These are phyloP conservation scores for Andrena cerasifolii DNA, from an alignment of 1,140 invertebrate species.

Conservation along the genomic window DNA sequence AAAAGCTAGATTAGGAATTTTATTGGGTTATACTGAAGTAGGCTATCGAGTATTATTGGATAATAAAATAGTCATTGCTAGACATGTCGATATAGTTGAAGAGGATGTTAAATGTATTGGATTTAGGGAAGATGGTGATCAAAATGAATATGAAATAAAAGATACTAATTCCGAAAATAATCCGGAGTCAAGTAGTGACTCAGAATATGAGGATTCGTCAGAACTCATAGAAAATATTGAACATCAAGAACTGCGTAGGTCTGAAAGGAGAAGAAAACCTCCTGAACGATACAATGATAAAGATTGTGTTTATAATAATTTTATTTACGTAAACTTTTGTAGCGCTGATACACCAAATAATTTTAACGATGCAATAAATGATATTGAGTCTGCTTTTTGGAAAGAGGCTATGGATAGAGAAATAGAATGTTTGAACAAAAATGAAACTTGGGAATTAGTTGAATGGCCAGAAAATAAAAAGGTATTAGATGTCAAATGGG, in stretches of 20 bases:
- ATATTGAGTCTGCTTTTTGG: not conserved
- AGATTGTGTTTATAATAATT: not conserved
- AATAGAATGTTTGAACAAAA: slow-evolving; percentile 6
- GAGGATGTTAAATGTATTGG: slow-evolving; percentile 40
- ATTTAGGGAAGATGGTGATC: slow-evolving; percentile 9
- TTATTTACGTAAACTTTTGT: slow-evolving; percentile 5
- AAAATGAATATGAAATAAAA: slow-evolving; percentile 1
- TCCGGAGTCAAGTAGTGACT: too few species aligned
- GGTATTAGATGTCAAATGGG: slow-evolving; percentile 29
- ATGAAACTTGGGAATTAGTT: slow-evolving; percentile 19
- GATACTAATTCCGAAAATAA: too few species aligned
- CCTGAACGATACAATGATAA: slow-evolving; percentile 6
- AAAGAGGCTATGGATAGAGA: slow-evolving; percentile 22
- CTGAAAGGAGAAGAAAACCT: slow-evolving; percentile 1
- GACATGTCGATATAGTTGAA: slow-evolving; percentile 56
- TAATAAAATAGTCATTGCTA: slow-evolving; percentile 48
- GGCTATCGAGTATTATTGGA: slow-evolving; percentile 40
- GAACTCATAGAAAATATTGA: too few species aligned
- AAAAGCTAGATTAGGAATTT: slow-evolving; percentile 49
- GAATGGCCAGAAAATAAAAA: not conserved
- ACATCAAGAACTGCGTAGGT: slow-evolving; percentile 7
- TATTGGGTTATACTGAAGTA: slow-evolving; percentile 27
- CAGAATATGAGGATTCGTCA: too few species aligned
- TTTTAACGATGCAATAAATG: not conserved
- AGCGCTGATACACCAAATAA: not conserved